Evolutionary conservation across 2,888 invertebrate genomes (phyloP).

Genomic region (Brassicogethes aeneus): DNA sequence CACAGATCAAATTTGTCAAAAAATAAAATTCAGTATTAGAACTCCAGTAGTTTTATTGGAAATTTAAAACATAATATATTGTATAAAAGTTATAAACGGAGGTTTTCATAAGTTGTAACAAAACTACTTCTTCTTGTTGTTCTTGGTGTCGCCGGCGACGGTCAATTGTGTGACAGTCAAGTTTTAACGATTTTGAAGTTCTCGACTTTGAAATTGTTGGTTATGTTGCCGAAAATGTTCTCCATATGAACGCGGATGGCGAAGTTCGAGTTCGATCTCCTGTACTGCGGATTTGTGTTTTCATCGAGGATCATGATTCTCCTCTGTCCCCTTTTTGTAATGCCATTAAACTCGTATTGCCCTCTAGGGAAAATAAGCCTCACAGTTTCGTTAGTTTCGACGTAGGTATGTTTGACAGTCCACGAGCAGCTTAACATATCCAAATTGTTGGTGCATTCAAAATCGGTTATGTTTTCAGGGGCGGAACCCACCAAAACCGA

Average conservation of each 20-base stretch:
- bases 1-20: too few species aligned
- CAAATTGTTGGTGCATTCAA: slow-evolving; percentile 66
- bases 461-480: slow-evolving; percentile 58
- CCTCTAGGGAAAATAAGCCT: too few species aligned
- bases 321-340: neutral
- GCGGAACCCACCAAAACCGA: slow-evolving; percentile 20
- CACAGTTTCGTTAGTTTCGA: slow-evolving; percentile 38
- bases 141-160: slow-evolving; percentile 99
- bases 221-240: neutral
- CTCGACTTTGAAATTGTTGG: neutral
- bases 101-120: slow-evolving; percentile 5
- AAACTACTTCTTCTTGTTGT: slow-evolving; percentile 90
- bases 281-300: neutral
- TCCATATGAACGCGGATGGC: neutral
- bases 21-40: slow-evolving; percentile 20
- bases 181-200: slow-evolving; percentile 26
- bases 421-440: slow-evolving; percentile 68
- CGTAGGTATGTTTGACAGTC: slow-evolving; percentile 49
- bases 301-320: neutral
- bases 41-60: slow-evolving; percentile 21
- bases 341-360: too few species aligned
- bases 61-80: slow-evolving; percentile 12
- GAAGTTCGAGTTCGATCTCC: neutral
- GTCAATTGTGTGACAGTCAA: slow-evolving; percentile 41
- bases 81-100: slow-evolving; percentile 10